phyloP scores from a whole-genome alignment of 2,113 vertebrate genomes.

The Cisticola juncidis region DNA sequence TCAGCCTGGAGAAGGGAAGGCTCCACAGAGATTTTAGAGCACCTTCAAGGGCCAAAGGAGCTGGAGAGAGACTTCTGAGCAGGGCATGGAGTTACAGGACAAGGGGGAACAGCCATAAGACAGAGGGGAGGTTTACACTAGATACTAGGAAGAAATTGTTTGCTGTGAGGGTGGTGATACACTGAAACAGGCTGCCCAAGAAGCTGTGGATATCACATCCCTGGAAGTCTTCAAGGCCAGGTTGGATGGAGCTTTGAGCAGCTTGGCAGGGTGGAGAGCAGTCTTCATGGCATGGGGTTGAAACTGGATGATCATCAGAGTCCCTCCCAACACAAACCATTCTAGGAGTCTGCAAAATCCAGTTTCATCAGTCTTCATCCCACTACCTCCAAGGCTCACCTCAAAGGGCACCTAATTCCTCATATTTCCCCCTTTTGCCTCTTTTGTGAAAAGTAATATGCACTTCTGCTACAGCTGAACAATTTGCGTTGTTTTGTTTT shows the following conservation, averaged over 20 bases:
- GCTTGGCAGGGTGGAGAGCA: background rate
- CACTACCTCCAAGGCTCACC: background rate
- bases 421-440: background rate
- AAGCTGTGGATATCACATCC: background rate
- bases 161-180: background rate
- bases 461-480: background rate
- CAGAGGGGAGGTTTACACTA: background rate
- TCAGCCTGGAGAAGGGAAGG: background rate
- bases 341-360: background rate
- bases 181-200: background rate
- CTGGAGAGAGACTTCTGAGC: background rate
- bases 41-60: background rate
- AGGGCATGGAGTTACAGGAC: background rate
- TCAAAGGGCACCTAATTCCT: background rate
- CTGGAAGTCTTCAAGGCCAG: background rate
- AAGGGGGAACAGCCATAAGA: background rate
- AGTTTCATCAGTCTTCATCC: background rate
- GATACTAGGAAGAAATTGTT: background rate
- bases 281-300: background rate
- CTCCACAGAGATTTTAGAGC: background rate
- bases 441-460: background rate
- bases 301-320: background rate
- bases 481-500: background rate
- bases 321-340: background rate
- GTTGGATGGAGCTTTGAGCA: background rate